A percentile compares a stretch with the other conserved stretches of the same genome.
phyloP scores from a whole-genome alignment of 2,797 vertebrate genomes.

The Hippopotamyrus pictus region DNA sequence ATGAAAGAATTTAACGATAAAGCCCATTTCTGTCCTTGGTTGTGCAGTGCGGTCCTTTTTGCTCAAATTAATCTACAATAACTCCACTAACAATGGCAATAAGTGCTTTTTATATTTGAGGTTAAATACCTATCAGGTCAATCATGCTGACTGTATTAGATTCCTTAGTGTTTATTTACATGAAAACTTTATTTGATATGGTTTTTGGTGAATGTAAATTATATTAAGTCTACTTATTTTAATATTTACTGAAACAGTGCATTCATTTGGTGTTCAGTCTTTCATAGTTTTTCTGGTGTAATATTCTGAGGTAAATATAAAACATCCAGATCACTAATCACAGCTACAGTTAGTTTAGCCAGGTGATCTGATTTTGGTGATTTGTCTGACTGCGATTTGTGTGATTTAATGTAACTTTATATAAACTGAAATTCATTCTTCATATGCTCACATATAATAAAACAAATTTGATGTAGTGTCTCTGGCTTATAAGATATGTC shows the following conservation, averaged over 20 bases:
- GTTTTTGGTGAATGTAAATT: background rate
- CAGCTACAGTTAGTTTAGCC: background rate
- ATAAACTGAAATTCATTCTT: background rate
- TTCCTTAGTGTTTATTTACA: background rate
- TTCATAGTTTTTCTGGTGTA: background rate
- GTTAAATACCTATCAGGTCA: background rate
- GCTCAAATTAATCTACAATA: background rate
- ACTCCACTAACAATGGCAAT: background rate
- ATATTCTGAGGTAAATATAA: background rate
- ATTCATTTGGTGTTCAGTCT: background rate
- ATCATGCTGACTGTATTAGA: background rate
- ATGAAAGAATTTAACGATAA: background rate
- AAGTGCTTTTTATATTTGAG: background rate
- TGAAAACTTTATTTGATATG: background rate
- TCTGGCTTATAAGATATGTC: background rate
- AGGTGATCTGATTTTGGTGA: background rate
- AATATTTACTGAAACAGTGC: background rate
- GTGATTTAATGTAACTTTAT: background rate
- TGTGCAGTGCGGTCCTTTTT: background rate
- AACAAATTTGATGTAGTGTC: background rate
- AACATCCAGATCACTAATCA: background rate
- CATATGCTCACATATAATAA: background rate
- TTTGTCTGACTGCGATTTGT: background rate
- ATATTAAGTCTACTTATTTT: background rate
- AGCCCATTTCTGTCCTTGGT: background rate